These are phyloP conservation scores for Acrocephalus scirpaceus DNA, from an alignment of 2,797 vertebrate species.

Conservation along the genomic window DNA sequence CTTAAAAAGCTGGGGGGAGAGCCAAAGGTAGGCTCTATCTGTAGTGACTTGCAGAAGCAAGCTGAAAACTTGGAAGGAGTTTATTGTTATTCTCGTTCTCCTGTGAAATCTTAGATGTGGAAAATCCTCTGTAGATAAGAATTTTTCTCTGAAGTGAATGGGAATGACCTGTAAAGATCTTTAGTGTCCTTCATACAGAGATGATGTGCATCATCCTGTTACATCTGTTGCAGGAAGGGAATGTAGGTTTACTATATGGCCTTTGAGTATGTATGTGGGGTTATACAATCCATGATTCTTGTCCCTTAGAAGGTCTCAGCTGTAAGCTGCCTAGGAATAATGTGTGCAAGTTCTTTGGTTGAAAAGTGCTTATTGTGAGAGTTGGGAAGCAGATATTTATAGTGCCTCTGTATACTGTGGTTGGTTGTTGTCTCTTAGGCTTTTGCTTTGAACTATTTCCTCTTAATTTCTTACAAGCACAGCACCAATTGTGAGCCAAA, in stretches of 20 bases:
- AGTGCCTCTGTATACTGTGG: background rate
- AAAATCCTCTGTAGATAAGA: background rate
- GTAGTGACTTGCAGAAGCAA: background rate
- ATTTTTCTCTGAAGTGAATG: background rate
- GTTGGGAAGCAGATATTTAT: background rate
- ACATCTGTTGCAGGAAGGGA: background rate
- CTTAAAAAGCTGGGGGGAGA: background rate
- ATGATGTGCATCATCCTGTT: background rate
- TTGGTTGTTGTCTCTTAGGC: background rate
- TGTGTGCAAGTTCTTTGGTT: background rate
- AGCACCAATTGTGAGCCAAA: background rate
- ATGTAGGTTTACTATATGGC: background rate
- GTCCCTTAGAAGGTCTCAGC: background rate
- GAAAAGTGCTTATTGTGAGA: background rate
- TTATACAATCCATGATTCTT: background rate
- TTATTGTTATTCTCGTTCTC: background rate
- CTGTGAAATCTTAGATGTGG: rapidly evolving
- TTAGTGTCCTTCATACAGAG: background rate
- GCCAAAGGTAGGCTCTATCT: background rate
- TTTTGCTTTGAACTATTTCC: background rate
- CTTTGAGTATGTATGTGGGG: background rate
- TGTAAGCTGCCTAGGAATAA: background rate
- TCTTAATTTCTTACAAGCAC: background rate
- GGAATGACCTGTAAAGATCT: background rate
- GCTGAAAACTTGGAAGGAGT: background rate